Evolutionary conservation across 2,888 invertebrate species (phyloP).

Genomic region (Lutraria lutraria): DNA sequence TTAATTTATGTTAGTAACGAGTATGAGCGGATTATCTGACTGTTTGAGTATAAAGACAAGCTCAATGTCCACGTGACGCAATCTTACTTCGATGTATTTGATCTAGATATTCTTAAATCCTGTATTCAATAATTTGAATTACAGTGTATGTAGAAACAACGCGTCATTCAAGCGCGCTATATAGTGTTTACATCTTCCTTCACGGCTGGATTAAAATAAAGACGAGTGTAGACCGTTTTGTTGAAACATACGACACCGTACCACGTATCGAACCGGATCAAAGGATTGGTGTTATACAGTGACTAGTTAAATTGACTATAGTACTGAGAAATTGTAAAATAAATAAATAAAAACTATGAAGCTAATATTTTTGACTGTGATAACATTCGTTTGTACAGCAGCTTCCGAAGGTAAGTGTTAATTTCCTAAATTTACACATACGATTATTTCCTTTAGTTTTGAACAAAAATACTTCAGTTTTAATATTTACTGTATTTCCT

Average conservation of each 20-base stretch:
- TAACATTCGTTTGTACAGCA: background rate
- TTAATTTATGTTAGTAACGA: no score
- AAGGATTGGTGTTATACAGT: background rate
- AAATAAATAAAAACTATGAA: background rate
- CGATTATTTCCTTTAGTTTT: no score
- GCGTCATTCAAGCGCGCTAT: background rate
- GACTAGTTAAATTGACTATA: background rate
- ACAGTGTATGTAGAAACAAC: background rate
- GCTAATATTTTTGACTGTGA: background rate
- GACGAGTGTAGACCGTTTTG: background rate
- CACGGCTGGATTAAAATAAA: background rate
- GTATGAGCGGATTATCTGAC: no score
- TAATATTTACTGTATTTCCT: no score
- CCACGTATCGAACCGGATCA: background rate
- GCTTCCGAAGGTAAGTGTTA: background rate
- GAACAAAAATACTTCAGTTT: no score
- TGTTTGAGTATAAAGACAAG: no score
- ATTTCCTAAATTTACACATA: no score
- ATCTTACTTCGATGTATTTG: no score
- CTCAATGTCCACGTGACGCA: no score
- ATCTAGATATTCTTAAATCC: no score
- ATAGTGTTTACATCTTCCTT: background rate
- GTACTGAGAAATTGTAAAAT: background rate
- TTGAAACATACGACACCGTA: background rate
- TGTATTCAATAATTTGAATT: no score